These are phyloP conservation scores for Pluvialis apricaria DNA, from an alignment of 2,113 vertebrate species.

Conservation along the genomic window DNA sequence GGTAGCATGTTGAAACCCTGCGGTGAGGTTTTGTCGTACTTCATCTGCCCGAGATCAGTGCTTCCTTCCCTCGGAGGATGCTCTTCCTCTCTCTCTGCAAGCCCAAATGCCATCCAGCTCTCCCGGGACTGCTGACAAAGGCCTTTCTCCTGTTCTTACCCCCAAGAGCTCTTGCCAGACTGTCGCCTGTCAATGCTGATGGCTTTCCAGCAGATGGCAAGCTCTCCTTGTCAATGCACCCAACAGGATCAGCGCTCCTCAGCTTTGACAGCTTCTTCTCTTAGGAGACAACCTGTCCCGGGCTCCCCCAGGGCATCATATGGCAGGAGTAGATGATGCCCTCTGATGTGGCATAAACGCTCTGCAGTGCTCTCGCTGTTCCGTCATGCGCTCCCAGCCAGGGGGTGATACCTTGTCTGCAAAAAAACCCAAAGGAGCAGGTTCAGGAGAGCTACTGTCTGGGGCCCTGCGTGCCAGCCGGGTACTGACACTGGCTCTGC, in stretches of 20 bases:
- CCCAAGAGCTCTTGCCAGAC: neutral
- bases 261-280: neutral
- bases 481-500: neutral
- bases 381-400: neutral
- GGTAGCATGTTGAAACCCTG: neutral
- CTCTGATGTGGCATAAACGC: neutral
- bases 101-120: neutral
- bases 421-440: accelerated
- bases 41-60: accelerated
- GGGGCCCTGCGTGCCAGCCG: accelerated
- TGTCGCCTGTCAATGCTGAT: neutral
- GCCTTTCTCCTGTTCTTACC: neutral
- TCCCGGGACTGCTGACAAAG: neutral
- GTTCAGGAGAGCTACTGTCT: neutral
- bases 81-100: neutral
- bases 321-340: neutral
- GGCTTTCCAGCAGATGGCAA: slow-evolving; percentile 26
- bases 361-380: neutral
- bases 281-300: neutral
- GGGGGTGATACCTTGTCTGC: neutral
- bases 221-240: neutral
- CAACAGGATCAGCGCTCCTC: neutral
- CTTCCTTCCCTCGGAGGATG: neutral
- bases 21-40: neutral
- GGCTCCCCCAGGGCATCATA: accelerated